Conservation (phyloP, 2,888 invertebrate genomes). For the Dorcus hopei region DNA sequence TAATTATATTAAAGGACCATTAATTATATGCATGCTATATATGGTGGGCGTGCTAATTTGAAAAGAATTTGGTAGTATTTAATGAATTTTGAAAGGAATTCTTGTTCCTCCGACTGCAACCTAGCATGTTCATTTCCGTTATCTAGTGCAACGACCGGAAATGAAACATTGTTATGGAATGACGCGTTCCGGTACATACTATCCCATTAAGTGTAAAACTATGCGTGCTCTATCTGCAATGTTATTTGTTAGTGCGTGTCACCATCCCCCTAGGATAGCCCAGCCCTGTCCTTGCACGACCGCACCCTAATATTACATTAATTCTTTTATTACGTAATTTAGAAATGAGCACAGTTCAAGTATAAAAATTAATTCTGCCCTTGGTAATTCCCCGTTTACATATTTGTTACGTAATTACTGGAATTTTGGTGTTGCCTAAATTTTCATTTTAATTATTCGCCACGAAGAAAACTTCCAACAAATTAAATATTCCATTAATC, state of each 20-base stretch:
- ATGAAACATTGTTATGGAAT: slow-evolving; percentile 35
- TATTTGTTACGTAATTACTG: too few relatives aligned
- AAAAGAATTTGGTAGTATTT: neutral
- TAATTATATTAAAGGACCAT: too few relatives aligned
- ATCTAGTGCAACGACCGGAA: slow-evolving; percentile 36
- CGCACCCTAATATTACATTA: slow-evolving; percentile 25
- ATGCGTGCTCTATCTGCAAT: slow-evolving; percentile 44
- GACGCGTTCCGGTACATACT: slow-evolving; percentile 31
- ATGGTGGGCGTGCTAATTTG: neutral
- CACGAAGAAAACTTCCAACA: too few relatives aligned
- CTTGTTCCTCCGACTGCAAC: slow-evolving; percentile 18
- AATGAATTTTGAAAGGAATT: slow-evolving; percentile 24
- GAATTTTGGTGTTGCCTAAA: too few relatives aligned
- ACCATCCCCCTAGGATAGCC: slow-evolving; percentile 30
- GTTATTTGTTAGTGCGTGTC: slow-evolving; percentile 40
- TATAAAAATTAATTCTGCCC: slow-evolving; percentile 14
- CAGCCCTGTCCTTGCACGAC: slow-evolving; percentile 27
- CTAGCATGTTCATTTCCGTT: slow-evolving; percentile 29
- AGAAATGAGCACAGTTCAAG: slow-evolving; percentile 14
- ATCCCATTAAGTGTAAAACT: slow-evolving; percentile 39
- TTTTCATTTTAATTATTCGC: too few relatives aligned
- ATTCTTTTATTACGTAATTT: slow-evolving; percentile 21
- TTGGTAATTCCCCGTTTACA: too few relatives aligned
- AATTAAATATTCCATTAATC: too few relatives aligned
- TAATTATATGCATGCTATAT: too few relatives aligned